These are phyloP conservation scores for Platycercus adscitus DNA, from an alignment of 2,113 vertebrate species.

Conservation along the genomic window DNA sequence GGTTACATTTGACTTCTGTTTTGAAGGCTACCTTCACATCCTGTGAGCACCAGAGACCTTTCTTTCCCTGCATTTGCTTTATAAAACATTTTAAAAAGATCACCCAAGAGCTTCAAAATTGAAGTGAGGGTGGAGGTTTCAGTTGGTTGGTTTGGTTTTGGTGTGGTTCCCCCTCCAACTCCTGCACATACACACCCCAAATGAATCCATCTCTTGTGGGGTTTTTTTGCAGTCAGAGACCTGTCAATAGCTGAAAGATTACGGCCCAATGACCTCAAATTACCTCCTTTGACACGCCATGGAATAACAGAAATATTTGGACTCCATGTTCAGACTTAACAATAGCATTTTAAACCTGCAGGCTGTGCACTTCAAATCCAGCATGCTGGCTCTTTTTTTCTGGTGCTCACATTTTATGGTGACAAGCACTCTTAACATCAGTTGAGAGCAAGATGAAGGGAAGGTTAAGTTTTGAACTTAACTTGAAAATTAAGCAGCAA, in stretches of 20 bases:
- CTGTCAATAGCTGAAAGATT: not conserved
- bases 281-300: not conserved
- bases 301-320: not conserved
- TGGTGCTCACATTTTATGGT: fast-evolving
- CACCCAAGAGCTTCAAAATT: not conserved
- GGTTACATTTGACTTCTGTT: not conserved
- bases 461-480: not conserved
- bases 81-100: not conserved
- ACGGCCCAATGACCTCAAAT: not conserved
- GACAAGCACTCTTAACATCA: not conserved
- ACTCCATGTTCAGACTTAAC: not conserved
- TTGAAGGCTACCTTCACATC: not conserved
- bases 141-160: not conserved
- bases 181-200: no score
- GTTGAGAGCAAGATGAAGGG: not conserved
- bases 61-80: not conserved
- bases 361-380: not conserved
- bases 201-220: no score
- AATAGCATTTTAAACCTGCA: not conserved
- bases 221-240: not conserved
- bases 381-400: not conserved
- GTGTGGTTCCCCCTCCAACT: no score
- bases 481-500: not conserved
- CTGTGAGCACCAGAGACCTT: not conserved
- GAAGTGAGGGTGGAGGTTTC: not conserved